Evolutionary conservation across 2,888 invertebrate species (phyloP).

Genomic region (Heliconius hortense): DNA sequence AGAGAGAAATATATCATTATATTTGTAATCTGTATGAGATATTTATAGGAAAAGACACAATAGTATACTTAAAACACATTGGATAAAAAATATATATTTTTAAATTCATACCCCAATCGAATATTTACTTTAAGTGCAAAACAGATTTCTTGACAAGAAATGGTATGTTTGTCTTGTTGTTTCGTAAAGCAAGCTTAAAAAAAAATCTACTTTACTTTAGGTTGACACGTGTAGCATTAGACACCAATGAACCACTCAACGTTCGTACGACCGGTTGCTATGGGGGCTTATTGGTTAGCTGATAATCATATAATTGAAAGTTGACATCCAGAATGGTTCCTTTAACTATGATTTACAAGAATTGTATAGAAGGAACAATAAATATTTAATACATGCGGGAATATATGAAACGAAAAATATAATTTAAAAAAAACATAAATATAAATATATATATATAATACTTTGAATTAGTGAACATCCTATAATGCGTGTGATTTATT

Average conservation of each 20-base stretch:
- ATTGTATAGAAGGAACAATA: slow-evolving; percentile 1
- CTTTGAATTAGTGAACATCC: no score
- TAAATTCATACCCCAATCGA: background rate
- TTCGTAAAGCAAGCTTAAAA: background rate
- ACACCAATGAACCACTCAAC: slow-evolving; percentile 16
- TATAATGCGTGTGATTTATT: no score
- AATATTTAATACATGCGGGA: background rate
- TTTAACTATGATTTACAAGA: slow-evolving; percentile 13
- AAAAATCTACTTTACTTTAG: background rate
- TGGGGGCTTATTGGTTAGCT: slow-evolving; percentile 25
- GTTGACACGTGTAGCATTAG: slow-evolving; percentile 12
- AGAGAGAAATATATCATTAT: no score
- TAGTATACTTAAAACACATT: no score
- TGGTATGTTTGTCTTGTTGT: background rate
- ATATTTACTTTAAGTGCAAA: background rate
- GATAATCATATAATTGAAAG: slow-evolving; percentile 24
- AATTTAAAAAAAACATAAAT: background rate
- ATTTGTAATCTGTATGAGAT: no score
- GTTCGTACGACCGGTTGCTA: slow-evolving; percentile 23
- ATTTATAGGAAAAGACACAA: no score
- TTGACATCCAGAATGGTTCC: slow-evolving; percentile 23
- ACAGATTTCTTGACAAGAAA: background rate
- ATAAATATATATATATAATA: no score
- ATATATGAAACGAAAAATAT: background rate
- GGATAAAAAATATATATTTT: no score